Evolutionary conservation across 2,888 invertebrate species (phyloP), one percentile per base, ranked within the genome.

Genomic region (Corbicula japonica): DNA sequence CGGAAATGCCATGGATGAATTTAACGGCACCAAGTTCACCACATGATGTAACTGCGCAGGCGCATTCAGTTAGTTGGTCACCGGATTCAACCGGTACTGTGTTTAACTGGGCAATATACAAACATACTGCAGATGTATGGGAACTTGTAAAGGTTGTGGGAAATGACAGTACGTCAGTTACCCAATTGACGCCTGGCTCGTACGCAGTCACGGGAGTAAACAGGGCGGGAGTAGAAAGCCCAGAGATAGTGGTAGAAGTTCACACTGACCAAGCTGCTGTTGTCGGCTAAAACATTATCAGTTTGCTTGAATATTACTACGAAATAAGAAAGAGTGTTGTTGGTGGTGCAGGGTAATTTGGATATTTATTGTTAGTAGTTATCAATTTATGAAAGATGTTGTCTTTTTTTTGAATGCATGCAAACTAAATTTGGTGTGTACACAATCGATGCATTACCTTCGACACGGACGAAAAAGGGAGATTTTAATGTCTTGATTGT

Each of bases 1-100:
- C 91, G 6, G 79, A 81, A 74, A 89, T 90, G 88, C 44, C 78
- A 0, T 91, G 90, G 90, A 46, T 91, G 32, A 75, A 46, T 10
- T 58, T 75, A 10, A 28, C 72, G 5, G 10, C 65, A 6, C 77
- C 86, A 2, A 58, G 75, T 15, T 28, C 60, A 4, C 89, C 90
- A 8, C 41, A 35, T 8, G 72, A 82, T 60, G 83, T 88, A 15
- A 72, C 70, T 6, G 72, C 54, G 12, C 35, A 52, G 35, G 80
- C 71, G 4, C 38, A 70, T 10, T 62, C 48, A 2, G 34, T 88
- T 0, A 68, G 69, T 4, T 90, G 90, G 90, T 66, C 71, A 8
- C 50, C 71, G 1, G 85, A 84, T 68, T 15, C 65, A 0, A 44
- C n/a, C 15, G 46, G 44, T 18, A 34, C n/a, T 30, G 56, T 21